Percentiles rank a stretch among this genome's conserved stretches.
Conservation (phyloP, 37 sponge, comb jelly and placozoan genomes). For the Oscarella lobularis region DNA sequence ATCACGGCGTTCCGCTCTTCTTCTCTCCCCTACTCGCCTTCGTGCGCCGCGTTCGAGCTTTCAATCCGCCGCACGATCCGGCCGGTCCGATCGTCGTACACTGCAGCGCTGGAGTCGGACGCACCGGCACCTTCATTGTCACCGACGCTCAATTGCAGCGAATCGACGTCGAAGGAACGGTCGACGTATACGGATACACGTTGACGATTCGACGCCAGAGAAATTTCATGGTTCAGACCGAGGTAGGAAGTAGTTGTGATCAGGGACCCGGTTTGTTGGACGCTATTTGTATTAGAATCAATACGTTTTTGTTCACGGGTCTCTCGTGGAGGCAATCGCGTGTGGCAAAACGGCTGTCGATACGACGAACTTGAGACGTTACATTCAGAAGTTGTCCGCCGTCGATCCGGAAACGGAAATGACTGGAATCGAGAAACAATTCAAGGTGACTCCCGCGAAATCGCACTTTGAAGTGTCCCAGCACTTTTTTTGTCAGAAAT, state of each 20-base stretch:
- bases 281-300: slow-evolving; percentile 28
- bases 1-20: slow-evolving; percentile 80
- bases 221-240: slow-evolving; percentile 82
- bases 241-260: slow-evolving; percentile 27
- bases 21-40: slow-evolving; percentile 74
- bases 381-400: slow-evolving; percentile 23
- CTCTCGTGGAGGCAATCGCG: slow-evolving; percentile 73
- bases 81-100: slow-evolving; percentile 85
- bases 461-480: background rate
- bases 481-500: slow-evolving; percentile 1
- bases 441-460: slow-evolving; percentile 5
- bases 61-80: slow-evolving; percentile 17
- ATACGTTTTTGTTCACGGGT: slow-evolving; percentile 89
- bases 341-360: slow-evolving; percentile 73
- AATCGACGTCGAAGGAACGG: slow-evolving; percentile 23
- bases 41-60: slow-evolving; percentile 41
- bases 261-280: background rate
- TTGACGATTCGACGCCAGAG: slow-evolving; percentile 43
- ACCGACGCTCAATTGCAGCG: slow-evolving; percentile 42
- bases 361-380: slow-evolving; percentile 58
- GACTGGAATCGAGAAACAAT: slow-evolving; percentile 34
- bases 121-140: slow-evolving; percentile 89
- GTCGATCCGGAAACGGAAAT: slow-evolving; percentile 24
- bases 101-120: slow-evolving; percentile 97
- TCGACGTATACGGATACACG: slow-evolving; percentile 64